These are phyloP conservation scores for Sebastes paucispinis DNA, from an alignment of 2,797 vertebrate genomes.

Conservation along the genomic window DNA sequence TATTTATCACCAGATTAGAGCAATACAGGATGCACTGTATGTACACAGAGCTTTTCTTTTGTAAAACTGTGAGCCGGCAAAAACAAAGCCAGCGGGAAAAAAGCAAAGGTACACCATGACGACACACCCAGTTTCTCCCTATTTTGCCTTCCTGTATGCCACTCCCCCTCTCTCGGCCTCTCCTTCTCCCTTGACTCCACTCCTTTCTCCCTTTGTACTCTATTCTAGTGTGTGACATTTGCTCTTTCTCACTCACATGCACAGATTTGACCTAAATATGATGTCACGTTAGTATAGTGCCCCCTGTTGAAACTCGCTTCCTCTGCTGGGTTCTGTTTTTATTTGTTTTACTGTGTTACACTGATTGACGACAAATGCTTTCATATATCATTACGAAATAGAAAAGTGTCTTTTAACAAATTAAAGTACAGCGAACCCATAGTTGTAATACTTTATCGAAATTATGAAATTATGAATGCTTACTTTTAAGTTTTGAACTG, in stretches of 20 bases:
- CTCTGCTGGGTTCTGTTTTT: background rate
- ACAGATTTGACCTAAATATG: background rate
- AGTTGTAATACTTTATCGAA: background rate
- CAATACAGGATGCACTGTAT: background rate
- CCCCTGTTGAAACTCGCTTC: background rate
- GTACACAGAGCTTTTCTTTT: background rate
- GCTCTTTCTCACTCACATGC: background rate
- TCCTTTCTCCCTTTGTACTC: background rate
- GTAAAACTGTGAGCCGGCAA: constrained; percentile 3
- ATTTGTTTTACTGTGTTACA: background rate
- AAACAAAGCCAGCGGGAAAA: background rate
- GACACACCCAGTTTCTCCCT: constrained; percentile 33
- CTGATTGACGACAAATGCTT: background rate
- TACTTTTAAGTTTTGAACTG: background rate
- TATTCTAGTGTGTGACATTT: background rate
- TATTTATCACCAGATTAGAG: background rate
- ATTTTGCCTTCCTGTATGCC: constrained; percentile 1
- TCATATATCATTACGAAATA: no score
- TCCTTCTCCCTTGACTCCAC: background rate
- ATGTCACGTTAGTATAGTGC: background rate
- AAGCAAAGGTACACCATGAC: background rate
- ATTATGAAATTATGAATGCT: background rate
- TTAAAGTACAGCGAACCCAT: background rate
- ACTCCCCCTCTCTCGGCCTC: background rate
- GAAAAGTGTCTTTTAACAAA: background rate